A percentile compares a stretch with the other conserved stretches of the same genome.
phyloP scores from a whole-genome alignment of 1,140 invertebrate species.

The Plodia interpunctella region DNA sequence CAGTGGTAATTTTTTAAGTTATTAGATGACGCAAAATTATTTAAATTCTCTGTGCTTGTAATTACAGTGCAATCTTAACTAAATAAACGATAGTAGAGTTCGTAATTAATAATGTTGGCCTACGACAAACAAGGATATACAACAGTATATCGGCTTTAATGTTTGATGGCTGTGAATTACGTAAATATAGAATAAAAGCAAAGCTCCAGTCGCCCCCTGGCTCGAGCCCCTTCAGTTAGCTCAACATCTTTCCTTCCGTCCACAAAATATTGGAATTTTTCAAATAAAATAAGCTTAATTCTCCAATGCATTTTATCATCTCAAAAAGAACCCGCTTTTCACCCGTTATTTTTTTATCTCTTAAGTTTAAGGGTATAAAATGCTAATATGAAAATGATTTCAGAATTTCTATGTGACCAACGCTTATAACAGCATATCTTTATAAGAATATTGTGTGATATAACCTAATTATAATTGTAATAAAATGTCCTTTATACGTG shows the following conservation, averaged over 20 bases:
- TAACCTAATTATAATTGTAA: conserved; percentile 59
- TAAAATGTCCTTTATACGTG: conserved; percentile 52
- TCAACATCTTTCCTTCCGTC: conserved; percentile 70
- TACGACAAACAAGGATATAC: conserved; percentile 23
- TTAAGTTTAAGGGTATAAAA: conserved; percentile 13
- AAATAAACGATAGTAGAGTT: no score
- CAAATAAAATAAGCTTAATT: conserved; percentile 55
- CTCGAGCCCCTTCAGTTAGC: conserved; percentile 49
- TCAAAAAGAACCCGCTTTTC: conserved; percentile 10
- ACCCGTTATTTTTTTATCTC: conserved; percentile 11
- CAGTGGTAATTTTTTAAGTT: no score
- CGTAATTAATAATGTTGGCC: conserved; percentile 18
- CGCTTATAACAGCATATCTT: conserved; percentile 71
- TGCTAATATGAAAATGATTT: conserved; percentile 28
- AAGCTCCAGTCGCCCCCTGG: conserved; percentile 27
- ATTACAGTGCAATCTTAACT: no score
- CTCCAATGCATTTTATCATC: conserved; percentile 29
- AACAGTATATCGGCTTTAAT: conserved; percentile 27
- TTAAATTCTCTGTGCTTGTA: no score
- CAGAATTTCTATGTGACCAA: conserved; percentile 63
- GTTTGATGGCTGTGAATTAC: conserved; percentile 32
- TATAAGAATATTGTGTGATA: conserved; percentile 72
- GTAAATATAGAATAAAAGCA: conserved; percentile 22
- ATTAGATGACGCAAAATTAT: no score
- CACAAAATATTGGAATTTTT: conserved; percentile 52